These are phyloP conservation scores for Musca domestica DNA, from an alignment of 1,140 invertebrate genomes.

Conservation along the genomic window DNA sequence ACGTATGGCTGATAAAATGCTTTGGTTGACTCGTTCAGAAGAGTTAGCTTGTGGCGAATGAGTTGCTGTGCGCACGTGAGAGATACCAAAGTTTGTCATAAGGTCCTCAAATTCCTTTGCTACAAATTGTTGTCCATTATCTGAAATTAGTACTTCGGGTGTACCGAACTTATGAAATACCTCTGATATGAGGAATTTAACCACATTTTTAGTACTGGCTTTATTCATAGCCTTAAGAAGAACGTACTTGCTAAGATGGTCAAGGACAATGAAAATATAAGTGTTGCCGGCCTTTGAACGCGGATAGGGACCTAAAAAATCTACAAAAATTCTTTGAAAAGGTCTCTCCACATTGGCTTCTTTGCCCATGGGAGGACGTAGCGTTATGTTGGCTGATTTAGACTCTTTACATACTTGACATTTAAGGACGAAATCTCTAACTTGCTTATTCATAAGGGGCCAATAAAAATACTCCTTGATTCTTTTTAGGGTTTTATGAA, in stretches of 20 bases:
- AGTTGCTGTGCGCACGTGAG: not conserved
- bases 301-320: not conserved
- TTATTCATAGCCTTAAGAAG: not conserved
- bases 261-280: not conserved
- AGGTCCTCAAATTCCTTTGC: not conserved
- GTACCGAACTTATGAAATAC: not conserved
- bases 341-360: not conserved
- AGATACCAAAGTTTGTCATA: not conserved
- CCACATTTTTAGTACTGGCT: not conserved
- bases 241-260: slow-evolving; percentile 7
- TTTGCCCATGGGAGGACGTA: not conserved
- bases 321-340: not conserved
- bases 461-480: not conserved
- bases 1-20: not conserved
- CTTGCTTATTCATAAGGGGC: not conserved
- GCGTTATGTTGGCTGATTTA: not conserved
- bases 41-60: slow-evolving; percentile 1
- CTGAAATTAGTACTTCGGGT: not conserved
- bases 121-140: slow-evolving; percentile 9
- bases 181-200: not conserved
- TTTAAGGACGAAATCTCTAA: not conserved
- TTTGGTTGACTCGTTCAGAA: not conserved
- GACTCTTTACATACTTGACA: not conserved
- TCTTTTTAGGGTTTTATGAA: not conserved
- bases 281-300: not conserved